Conservation (phyloP, 2,113 vertebrate species). For the Cyanistes caeruleus region DNA sequence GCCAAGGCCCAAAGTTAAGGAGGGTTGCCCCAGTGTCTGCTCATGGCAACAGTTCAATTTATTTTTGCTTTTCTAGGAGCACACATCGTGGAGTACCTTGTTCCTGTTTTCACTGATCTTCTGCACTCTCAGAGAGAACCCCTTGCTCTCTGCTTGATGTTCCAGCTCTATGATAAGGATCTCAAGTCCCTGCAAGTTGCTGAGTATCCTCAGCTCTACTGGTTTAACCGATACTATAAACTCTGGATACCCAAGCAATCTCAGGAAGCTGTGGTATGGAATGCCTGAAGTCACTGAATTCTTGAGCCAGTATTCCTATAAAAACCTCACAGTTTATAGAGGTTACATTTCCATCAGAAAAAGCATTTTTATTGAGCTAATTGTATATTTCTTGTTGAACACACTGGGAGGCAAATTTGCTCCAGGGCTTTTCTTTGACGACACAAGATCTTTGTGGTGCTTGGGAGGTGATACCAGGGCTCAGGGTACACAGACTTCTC, state of each 20-base stretch:
- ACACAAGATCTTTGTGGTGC: not conserved
- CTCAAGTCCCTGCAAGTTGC: conserved; percentile 60
- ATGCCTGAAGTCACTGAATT: not conserved
- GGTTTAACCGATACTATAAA: conserved; percentile 85
- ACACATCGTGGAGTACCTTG: conserved; percentile 77
- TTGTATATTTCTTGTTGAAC: not conserved
- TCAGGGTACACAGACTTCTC: not conserved
- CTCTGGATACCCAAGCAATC: conserved; percentile 86
- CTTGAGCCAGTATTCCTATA: not conserved
- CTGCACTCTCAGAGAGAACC: conserved; percentile 93
- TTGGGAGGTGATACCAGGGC: not conserved
- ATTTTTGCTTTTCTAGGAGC: conserved; percentile 48
- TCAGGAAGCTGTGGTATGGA: conserved; percentile 79
- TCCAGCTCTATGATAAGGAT: conserved; percentile 88
- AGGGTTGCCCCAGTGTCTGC: not conserved
- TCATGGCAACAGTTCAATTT: not conserved
- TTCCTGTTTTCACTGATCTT: conserved; percentile 84
- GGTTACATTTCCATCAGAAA: not conserved
- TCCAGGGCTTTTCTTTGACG: not conserved
- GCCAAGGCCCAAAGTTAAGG: not conserved
- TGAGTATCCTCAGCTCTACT: conserved; percentile 63
- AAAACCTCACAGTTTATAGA: not conserved
- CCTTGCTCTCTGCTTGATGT: conserved; percentile 86
- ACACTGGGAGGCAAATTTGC: accelerated
- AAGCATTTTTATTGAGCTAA: not conserved